Evolutionary conservation across 2,888 invertebrate genomes (phyloP).

Genomic region (Drosophila anomalipes): DNA sequence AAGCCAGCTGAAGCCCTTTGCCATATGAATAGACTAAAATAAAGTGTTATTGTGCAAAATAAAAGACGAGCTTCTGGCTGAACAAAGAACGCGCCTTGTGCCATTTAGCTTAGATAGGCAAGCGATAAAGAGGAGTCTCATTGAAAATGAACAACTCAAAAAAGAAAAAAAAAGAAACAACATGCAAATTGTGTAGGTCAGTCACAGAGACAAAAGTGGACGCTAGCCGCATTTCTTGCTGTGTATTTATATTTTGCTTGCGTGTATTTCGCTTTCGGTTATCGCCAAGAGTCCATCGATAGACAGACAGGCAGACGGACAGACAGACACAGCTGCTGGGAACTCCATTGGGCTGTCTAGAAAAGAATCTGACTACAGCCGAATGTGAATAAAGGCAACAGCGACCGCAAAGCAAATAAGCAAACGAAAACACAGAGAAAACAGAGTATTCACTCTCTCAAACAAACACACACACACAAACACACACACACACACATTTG

Average conservation of each 20-base stretch:
- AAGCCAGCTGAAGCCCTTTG: background rate
- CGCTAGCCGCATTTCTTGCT: slow-evolving; percentile 40
- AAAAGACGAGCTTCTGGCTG: background rate
- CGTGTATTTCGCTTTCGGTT: slow-evolving; percentile 30
- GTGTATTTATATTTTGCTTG: slow-evolving; percentile 46
- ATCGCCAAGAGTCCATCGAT: slow-evolving; percentile 41
- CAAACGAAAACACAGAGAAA: slow-evolving; percentile 36
- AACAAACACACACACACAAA: slow-evolving; percentile 20
- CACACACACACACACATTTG: slow-evolving; percentile 14
- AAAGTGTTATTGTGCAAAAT: slow-evolving; percentile 13
- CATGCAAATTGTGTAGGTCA: slow-evolving; percentile 54
- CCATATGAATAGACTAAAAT: slow-evolving; percentile 17
- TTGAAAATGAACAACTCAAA: slow-evolving; percentile 1
- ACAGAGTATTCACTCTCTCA: slow-evolving; percentile 17
- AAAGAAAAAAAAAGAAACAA: slow-evolving; percentile 23
- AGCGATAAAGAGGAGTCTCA: slow-evolving; percentile 5
- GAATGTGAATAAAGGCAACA: slow-evolving; percentile 57
- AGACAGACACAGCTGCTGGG: slow-evolving; percentile 48
- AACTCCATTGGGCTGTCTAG: slow-evolving; percentile 45
- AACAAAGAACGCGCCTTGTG: slow-evolving; percentile 49
- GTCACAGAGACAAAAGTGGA: slow-evolving; percentile 3
- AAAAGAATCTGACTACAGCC: slow-evolving; percentile 62
- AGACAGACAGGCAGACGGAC: background rate
- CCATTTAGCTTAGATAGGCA: background rate
- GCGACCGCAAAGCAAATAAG: slow-evolving; percentile 57